A percentile compares a stretch with the other conserved stretches of the same genome.
These are phyloP conservation scores for Heterocephalus glaber DNA, from an alignment of 2,113 vertebrate species.

Conservation along the genomic window DNA sequence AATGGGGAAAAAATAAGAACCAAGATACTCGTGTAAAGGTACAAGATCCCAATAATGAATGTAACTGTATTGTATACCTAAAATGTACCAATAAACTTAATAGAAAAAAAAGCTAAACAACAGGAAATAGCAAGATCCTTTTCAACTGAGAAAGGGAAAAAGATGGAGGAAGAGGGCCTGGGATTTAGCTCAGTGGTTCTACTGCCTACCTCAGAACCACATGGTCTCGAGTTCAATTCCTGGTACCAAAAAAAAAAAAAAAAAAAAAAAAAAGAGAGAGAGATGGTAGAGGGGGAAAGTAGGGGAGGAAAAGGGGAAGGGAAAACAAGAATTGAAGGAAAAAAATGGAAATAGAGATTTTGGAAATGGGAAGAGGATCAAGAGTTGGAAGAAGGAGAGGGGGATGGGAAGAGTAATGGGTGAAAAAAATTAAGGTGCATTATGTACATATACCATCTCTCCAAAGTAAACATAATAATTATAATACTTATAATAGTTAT, in stretches of 20 bases:
- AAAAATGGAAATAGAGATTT: background rate
- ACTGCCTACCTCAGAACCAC: too few species aligned
- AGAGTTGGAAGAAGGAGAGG: background rate
- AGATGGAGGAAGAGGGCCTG: too few species aligned
- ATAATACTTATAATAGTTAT: too few species aligned
- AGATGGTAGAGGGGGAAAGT: background rate
- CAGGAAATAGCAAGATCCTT: background rate
- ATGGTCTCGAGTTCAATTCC: too few species aligned
- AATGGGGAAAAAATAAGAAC: too few species aligned
- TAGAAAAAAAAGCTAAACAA: background rate
- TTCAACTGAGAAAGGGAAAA: background rate
- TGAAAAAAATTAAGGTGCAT: background rate
- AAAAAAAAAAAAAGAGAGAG: too few species aligned
- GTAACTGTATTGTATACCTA: too few species aligned
- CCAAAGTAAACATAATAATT: background rate
- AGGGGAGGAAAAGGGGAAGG: background rate
- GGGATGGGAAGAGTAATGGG: background rate
- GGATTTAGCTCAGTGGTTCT: too few species aligned
- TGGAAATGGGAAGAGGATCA: background rate
- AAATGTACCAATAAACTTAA: too few species aligned
- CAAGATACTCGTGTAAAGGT: too few species aligned
- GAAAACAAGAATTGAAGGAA: background rate
- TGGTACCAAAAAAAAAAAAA: too few species aligned
- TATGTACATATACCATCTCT: background rate
- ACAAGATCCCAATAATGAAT: too few species aligned